Percentiles rank a stretch among this genome's conserved stretches.
These are phyloP conservation scores for Listronotus bonariensis DNA, from an alignment of 1,140 invertebrate species.

Conservation along the genomic window DNA sequence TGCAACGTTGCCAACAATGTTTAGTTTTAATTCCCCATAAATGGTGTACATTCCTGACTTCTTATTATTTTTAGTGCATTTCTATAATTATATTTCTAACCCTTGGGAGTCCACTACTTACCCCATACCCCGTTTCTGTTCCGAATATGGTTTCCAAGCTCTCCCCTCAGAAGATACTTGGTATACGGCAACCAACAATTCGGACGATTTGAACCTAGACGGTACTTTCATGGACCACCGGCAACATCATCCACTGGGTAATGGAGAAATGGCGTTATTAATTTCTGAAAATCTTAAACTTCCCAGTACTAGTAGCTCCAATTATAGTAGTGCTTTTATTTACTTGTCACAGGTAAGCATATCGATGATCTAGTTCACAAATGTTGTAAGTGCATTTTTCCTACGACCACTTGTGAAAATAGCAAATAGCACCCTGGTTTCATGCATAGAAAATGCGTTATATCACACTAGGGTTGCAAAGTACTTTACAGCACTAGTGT, in stretches of 20 bases:
- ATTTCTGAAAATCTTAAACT: constrained; percentile 66
- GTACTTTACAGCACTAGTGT: too few species aligned
- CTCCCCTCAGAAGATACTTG: constrained; percentile 73
- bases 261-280: constrained; percentile 63
- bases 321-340: constrained; percentile 63
- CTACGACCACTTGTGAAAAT: too few species aligned
- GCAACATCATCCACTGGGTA: constrained; percentile 81
- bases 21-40: too few species aligned
- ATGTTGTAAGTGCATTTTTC: too few species aligned
- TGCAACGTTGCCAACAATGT: background rate
- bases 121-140: constrained; percentile 83
- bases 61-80: constrained; percentile 72
- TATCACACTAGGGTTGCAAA: too few species aligned
- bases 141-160: constrained; percentile 96
- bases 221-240: constrained; percentile 73
- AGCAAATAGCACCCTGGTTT: too few species aligned
- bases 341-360: constrained; percentile 76
- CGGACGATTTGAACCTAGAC: constrained; percentile 63
- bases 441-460: too few species aligned
- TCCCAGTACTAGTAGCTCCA: constrained; percentile 58
- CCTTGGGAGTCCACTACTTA: constrained; percentile 80
- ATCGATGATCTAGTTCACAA: too few species aligned
- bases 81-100: constrained; percentile 77
- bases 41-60: too few species aligned
- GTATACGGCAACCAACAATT: constrained; percentile 59